These are phyloP conservation scores for Amazona guildingii DNA, from an alignment of 2,113 vertebrate genomes.

Conservation along the genomic window DNA sequence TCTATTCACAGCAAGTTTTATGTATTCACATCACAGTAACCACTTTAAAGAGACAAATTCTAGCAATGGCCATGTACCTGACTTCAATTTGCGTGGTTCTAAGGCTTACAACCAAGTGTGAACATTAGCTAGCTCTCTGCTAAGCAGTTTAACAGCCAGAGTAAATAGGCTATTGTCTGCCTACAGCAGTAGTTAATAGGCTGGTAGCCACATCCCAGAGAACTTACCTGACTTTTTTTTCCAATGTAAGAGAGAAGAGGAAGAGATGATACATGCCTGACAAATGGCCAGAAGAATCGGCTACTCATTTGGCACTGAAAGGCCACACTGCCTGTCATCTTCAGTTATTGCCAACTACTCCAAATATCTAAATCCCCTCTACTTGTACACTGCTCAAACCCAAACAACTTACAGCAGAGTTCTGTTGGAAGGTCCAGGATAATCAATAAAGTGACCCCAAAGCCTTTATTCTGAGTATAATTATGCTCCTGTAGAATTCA, in stretches of 20 bases:
- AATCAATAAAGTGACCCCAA: not conserved
- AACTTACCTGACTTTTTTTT: not conserved
- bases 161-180: not conserved
- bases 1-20: not conserved
- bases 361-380: not conserved
- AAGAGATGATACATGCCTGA: not conserved
- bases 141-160: constrained; percentile 29
- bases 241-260: not conserved
- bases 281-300: not conserved
- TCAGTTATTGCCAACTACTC: not conserved
- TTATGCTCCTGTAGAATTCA: not conserved
- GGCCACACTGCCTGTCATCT: not conserved
- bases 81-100: not conserved
- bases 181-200: not conserved
- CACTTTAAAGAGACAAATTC: not conserved
- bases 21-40: not conserved
- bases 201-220: not conserved
- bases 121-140: not conserved
- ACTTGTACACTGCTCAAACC: not conserved
- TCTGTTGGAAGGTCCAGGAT: not conserved
- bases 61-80: not conserved
- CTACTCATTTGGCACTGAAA: not conserved
- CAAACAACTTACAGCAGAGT: not conserved
- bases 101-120: not conserved
- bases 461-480: not conserved